Conservation (phyloP, 2,888 invertebrate genomes). For the Melipona bicolor region DNA sequence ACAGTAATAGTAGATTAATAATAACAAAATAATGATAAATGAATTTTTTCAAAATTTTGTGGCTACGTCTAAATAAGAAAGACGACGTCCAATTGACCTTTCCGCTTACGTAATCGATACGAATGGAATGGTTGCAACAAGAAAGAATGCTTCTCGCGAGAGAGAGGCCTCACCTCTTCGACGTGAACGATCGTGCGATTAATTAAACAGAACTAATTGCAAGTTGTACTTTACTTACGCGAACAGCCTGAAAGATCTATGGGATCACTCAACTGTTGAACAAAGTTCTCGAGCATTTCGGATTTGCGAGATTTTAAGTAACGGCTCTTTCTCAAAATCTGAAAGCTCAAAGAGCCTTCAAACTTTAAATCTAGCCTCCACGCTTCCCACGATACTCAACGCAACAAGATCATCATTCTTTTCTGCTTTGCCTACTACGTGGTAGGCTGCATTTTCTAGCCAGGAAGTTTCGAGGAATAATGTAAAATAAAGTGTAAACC, state of each 20-base stretch:
- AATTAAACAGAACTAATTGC: conserved; percentile 45
- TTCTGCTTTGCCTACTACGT: neutral
- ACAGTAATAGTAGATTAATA: no score
- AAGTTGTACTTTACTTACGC: neutral
- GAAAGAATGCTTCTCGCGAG: neutral
- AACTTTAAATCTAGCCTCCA: conserved; percentile 32
- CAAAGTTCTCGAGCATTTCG: conserved; percentile 20
- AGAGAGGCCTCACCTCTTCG: neutral
- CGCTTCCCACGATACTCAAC: neutral
- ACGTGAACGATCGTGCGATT: conserved; percentile 23
- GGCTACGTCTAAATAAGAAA: neutral
- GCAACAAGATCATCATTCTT: conserved; percentile 27
- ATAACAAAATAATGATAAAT: no score
- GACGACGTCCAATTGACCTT: neutral
- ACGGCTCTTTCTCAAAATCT: neutral
- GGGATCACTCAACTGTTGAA: conserved; percentile 24
- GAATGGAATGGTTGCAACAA: neutral
- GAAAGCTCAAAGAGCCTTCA: conserved; percentile 18
- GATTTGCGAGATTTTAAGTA: conserved; percentile 32
- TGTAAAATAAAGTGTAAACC: neutral
- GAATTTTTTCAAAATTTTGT: neutral
- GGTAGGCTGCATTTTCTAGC: neutral
- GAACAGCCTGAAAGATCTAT: neutral
- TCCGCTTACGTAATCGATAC: neutral
- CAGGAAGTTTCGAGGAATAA: neutral